Evolutionary conservation across 2,888 invertebrate species (phyloP), one percentile per base, ranked within the genome.

Genomic region (Sarcophaga rosellei): DNA sequence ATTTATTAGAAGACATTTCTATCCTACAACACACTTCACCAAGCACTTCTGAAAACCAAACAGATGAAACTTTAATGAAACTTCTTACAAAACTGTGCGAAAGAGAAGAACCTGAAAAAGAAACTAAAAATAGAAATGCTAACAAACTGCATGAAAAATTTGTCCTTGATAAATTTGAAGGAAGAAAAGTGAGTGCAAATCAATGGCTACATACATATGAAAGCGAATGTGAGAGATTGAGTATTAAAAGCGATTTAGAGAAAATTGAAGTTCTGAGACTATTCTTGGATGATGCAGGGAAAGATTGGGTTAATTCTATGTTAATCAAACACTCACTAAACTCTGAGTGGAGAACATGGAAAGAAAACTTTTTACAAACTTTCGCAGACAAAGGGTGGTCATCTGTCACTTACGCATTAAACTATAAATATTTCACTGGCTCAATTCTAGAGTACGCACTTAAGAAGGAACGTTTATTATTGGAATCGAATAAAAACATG

Each of bases 361-460:
- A 88, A 81, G 35, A 68, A 47, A 47, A 47, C 15, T 88, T 89
- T 77, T 87, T 87, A 63, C 88, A 89, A 11, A 89, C 89, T 8
- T 90, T 84, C 86, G 89, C 86, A 63, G 88, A 87, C 62, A 90
- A 89, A 89, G 89, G 88, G 3, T 90, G 89, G 89, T 76, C 88
- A 23, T 77, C 85, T 57, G 84, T 88, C 1, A 89, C 79, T 87
- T 89, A 90, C 86, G 89, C 89, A 10, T 47, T 89, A 20, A 35
- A 73, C 59, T 90, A 84, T 57, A 89, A 86, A 85, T 89, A 90
- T 79, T 77, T 88, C 83, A 69, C 82, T 21, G 90, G 89, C 20
- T 86, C 88, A 75, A 21, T 90, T 20, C 76, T 90, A 65, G 88
- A 90, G 35, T 90, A 84, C 84, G 84, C 86, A 20, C 84, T 75